Conservation (phyloP, 2,888 invertebrate species). For the Junonia oenone region DNA sequence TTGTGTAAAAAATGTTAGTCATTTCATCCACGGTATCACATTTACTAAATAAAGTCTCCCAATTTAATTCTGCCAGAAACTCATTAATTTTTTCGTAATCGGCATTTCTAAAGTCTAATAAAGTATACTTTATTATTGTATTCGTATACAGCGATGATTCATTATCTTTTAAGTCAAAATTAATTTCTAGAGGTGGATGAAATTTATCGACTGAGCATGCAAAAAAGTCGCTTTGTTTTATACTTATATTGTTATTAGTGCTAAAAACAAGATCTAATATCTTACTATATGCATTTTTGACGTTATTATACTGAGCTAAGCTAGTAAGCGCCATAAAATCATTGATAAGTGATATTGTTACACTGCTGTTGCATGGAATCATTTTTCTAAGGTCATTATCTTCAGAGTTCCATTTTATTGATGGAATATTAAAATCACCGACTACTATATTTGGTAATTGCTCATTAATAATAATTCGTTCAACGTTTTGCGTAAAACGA, state of each 20-base stretch:
- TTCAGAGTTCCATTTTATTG: constrained; percentile 1
- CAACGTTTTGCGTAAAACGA: constrained; percentile 3
- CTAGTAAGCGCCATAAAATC: constrained; percentile 6
- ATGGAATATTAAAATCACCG: constrained; percentile 8
- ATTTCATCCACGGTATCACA: neutral
- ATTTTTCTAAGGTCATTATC: constrained; percentile 2
- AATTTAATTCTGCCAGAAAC: neutral
- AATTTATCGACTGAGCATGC: neutral
- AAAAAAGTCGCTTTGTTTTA: neutral
- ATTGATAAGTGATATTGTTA: neutral
- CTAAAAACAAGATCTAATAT: constrained; percentile 9
- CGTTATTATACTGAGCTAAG: constrained; percentile 4
- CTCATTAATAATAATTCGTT: constrained; percentile 4
- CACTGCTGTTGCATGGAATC: neutral
- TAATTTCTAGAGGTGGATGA: constrained; percentile 2
- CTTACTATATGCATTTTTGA: constrained; percentile 4
- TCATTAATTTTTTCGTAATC: neutral
- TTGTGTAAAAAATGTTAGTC: neutral
- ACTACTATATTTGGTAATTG: neutral
- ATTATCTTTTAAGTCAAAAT: neutral
- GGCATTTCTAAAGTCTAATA: neutral
- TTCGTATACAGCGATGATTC: neutral
- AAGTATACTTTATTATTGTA: neutral
- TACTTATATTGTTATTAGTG: neutral
- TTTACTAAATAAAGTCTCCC: neutral